Conservation (phyloP, 23 tunicate species). For the Ascidia mentula region DNA sequence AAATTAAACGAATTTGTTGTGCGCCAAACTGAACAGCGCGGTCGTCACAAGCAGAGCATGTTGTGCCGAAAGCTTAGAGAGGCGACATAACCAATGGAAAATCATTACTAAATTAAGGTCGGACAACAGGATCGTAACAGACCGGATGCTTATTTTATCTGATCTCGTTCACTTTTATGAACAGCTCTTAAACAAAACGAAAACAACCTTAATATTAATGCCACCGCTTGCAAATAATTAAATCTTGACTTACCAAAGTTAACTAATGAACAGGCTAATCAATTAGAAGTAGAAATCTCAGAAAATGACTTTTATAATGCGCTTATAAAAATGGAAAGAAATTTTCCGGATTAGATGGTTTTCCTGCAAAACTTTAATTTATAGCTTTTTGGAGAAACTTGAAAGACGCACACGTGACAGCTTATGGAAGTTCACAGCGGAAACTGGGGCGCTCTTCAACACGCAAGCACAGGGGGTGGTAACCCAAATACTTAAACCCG, state of each 20-base stretch:
- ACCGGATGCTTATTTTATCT: background rate
- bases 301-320: background rate
- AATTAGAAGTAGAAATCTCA: background rate
- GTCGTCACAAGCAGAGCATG: background rate
- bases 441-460: background rate
- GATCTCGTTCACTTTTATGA: background rate
- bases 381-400: slow-evolving; percentile 11
- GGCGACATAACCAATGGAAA: background rate
- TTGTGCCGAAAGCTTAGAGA: slow-evolving; percentile 7
- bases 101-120: background rate
- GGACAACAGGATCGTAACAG: no score
- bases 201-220: background rate
- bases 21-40: background rate
- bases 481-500: slow-evolving; percentile 9
- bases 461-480: background rate
- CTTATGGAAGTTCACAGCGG: background rate
- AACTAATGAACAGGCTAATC: background rate
- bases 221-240: no score
- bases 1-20: background rate
- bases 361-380: background rate
- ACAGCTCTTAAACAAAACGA: background rate
- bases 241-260: background rate
- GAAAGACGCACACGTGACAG: background rate
- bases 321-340: background rate
- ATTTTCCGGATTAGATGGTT: background rate